Evolutionary conservation across 2,888 invertebrate species (phyloP), one percentile per base, ranked within the genome.

Genomic region (Polymixis lichenea): DNA sequence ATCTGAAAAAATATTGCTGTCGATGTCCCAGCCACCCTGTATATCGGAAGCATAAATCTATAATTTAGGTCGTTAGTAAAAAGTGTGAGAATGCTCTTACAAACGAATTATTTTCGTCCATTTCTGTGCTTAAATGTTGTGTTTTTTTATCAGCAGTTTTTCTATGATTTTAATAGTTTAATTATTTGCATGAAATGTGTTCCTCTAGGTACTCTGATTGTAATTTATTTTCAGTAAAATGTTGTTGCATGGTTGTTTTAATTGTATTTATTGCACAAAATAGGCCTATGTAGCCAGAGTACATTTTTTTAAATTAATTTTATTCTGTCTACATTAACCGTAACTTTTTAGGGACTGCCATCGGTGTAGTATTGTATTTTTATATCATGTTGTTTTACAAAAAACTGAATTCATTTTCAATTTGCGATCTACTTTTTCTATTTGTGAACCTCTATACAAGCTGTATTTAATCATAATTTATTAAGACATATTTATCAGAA

Each of bases 201-300:
- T 58, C n/a, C n/a, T 46, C 43, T 46, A 38, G 38, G 38, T 38
- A 38, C 22, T 51, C 38, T 17, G 38, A 43, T 28, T 6, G 22
- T 9, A 51, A 38, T 46, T 43, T 43, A 7, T 46, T 46, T 46
- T n/a, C n/a, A 49, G n/a, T 15, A 49, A 72, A n/a, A 19, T 32
- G 1, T 49, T 28, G 13, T 60, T 49, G 75, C 76, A 74, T 76
- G 60, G 22, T 43, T 43, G 13, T 75, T 75, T 75, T 75, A 0
- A 28, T 43, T 28, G 17, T 49, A n/a, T 49, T 74, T 73, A 46
- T 5, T 71, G 5, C 7, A 25, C 49, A 46, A 32, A 17, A n/a
- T n/a, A 67, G 15, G 22, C 11, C 7, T 28, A 46, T 46, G 3
- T 46, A 46, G 43, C 11, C 43, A 46, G 43, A 13, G 13, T 46